Conservation (phyloP, 2,888 invertebrate genomes). For the Acleris cristana region DNA sequence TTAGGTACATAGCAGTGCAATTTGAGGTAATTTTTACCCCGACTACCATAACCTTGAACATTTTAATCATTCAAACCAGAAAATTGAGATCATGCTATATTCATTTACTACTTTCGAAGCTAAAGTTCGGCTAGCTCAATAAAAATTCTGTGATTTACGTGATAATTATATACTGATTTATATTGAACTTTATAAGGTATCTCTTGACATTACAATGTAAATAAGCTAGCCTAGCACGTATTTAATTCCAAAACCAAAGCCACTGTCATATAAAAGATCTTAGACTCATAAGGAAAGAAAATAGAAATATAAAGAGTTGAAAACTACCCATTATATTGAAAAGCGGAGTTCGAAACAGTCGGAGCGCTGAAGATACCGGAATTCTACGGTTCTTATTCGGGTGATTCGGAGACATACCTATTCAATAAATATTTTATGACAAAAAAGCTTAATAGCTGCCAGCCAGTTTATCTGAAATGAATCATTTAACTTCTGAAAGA, state of each 20-base stretch:
- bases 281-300: slow-evolving; percentile 6
- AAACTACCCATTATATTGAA: slow-evolving; percentile 33
- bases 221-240: background rate
- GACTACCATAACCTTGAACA: no score
- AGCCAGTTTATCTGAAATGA: no score
- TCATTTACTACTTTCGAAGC: no score
- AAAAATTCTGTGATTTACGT: no score
- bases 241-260: background rate
- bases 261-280: slow-evolving; percentile 5
- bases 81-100: no score
- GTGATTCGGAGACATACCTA: background rate
- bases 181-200: no score
- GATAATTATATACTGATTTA: no score
- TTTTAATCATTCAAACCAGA: no score
- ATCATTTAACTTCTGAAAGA: no score
- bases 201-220: background rate
- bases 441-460: background rate
- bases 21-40: no score
- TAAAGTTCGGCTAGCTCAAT: no score
- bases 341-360: slow-evolving; percentile 14
- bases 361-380: slow-evolving; percentile 20
- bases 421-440: background rate
- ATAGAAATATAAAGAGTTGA: slow-evolving; percentile 34
- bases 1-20: no score
- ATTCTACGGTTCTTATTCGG: slow-evolving; percentile 21